Conservation (phyloP, 2,888 invertebrate species). For the Emmelina monodactyla region DNA sequence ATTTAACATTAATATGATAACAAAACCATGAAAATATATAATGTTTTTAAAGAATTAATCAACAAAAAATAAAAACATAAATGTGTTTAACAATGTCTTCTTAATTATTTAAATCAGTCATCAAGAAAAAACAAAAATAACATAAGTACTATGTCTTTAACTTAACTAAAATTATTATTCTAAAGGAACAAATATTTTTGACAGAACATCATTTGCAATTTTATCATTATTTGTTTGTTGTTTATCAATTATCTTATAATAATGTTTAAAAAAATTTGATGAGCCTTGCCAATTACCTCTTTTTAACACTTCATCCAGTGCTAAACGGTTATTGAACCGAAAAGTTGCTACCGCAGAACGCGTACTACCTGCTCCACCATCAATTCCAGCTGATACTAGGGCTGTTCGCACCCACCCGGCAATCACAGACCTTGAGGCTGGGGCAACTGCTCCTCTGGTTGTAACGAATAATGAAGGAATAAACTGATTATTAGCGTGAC, state of each 20-base stretch:
- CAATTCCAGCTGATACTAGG: slow-evolving; percentile 4
- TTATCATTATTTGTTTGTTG: not conserved
- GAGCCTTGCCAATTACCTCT: slow-evolving; percentile 8
- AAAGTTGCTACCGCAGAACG: slow-evolving; percentile 10
- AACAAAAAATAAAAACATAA: not conserved
- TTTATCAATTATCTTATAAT: not conserved
- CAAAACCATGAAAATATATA: too few relatives aligned
- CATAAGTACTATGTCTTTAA: too few relatives aligned
- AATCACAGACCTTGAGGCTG: slow-evolving; percentile 9
- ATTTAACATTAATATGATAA: not conserved
- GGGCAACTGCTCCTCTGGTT: slow-evolving; percentile 2
- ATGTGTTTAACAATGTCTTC: not conserved
- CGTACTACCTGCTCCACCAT: slow-evolving; percentile 4
- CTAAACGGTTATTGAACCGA: slow-evolving; percentile 3
- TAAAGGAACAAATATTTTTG: too few relatives aligned
- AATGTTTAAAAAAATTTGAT: not conserved
- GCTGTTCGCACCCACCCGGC: slow-evolving; percentile 9
- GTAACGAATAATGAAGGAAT: slow-evolving; percentile 6
- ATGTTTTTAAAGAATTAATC: not conserved
- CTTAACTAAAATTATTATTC: too few relatives aligned
- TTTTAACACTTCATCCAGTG: slow-evolving; percentile 9
- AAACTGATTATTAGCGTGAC: not conserved
- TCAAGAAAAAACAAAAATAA: not conserved
- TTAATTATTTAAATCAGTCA: not conserved
- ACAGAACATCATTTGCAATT: too few relatives aligned